phyloP scores from a whole-genome alignment of 2,113 vertebrate species.

The Egretta garzetta region DNA sequence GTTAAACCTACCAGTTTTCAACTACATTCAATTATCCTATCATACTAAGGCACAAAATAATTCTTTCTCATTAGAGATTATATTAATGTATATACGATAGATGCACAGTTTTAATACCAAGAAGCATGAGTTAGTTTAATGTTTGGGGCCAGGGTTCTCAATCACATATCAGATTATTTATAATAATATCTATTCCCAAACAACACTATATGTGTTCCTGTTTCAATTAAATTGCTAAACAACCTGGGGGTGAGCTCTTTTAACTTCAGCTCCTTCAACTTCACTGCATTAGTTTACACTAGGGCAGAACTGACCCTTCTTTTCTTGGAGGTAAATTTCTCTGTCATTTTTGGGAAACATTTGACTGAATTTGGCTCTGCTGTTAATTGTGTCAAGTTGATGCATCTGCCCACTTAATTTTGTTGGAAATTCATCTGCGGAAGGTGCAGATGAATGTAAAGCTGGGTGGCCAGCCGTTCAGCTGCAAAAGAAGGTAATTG shows the following conservation, averaged over 20 bases:
- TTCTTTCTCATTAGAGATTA: background rate
- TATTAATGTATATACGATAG: background rate
- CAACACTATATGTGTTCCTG: background rate
- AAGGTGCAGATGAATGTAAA: background rate
- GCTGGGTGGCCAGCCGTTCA: background rate
- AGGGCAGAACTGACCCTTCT: background rate
- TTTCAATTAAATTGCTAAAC: background rate
- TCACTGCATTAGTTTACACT: background rate
- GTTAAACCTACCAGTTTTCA: background rate
- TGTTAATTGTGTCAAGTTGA: background rate
- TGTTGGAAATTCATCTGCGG: background rate
- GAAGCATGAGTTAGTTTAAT: background rate
- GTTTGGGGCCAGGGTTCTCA: background rate
- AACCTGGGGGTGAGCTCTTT: background rate
- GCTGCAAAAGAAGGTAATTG: background rate
- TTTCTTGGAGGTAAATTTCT: background rate
- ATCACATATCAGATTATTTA: background rate
- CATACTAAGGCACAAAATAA: background rate
- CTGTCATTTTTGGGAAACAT: background rate
- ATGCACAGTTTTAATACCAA: background rate
- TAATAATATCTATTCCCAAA: background rate
- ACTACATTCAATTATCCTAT: background rate
- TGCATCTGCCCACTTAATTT: background rate
- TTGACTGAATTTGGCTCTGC: background rate
- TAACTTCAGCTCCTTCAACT: background rate